Percentiles rank a stretch among this genome's conserved stretches.
phyloP scores from a whole-genome alignment of 2,888 invertebrate species.

The Uloborus plumipes region DNA sequence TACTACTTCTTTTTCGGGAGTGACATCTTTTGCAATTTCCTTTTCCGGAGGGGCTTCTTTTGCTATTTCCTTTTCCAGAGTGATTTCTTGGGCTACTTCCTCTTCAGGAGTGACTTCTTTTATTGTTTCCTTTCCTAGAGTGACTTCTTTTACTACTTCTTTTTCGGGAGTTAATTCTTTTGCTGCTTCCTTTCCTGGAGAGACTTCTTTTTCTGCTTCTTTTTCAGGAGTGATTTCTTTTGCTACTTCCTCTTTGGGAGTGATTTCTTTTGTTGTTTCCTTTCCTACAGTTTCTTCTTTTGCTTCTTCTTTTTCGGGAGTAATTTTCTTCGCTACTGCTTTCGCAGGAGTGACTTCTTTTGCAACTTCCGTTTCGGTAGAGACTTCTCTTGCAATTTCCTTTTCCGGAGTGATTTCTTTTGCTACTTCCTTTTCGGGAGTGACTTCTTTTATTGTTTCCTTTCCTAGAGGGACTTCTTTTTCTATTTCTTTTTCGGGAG shows the following conservation, averaged over 20 bases:
- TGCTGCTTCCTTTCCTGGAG: neutral
- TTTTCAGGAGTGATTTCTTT: too few relatives aligned
- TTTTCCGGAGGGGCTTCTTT: neutral
- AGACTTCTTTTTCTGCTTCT: too few relatives aligned
- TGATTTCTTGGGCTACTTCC: neutral
- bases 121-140: slow-evolving; percentile 1
- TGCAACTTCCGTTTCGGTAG: neutral
- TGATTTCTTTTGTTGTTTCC: neutral
- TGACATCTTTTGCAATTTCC: too few relatives aligned
- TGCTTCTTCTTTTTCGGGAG: neutral
- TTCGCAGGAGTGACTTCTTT: slow-evolving; percentile 9
- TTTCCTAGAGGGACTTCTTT: neutral
- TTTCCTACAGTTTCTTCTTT: neutral
- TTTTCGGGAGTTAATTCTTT: neutral
- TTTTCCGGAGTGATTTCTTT: neutral
- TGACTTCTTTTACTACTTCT: neutral
- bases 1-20: too few relatives aligned
- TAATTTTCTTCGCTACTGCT: neutral
- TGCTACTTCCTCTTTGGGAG: too few relatives aligned
- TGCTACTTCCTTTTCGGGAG: slow-evolving; percentile 2
- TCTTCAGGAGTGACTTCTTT: neutral
- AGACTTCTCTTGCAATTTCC: too few relatives aligned
- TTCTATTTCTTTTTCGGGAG: neutral
- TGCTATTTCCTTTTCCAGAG: neutral
- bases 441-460: neutral